Conservation (phyloP, 1,140 invertebrate species). For the Archivesica marissinica region DNA sequence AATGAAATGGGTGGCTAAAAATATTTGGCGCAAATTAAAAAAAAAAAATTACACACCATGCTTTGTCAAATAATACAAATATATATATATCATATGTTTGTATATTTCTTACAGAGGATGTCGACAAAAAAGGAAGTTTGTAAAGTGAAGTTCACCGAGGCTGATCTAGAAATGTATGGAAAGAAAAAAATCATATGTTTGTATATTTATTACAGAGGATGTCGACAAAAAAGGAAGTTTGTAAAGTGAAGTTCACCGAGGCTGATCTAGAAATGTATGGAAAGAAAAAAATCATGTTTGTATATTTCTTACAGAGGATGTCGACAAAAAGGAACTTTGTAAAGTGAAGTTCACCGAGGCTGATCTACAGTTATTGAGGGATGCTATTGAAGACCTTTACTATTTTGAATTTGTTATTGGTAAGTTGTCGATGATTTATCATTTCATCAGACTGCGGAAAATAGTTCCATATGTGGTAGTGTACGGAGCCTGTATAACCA, state of each 20-base stretch:
- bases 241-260: constrained; percentile 82
- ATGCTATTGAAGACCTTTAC: constrained; percentile 86
- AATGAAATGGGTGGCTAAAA: no score
- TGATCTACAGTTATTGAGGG: constrained; percentile 83
- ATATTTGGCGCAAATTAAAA: no score
- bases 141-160: constrained; percentile 81
- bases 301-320: constrained; percentile 69
- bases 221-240: constrained; percentile 83
- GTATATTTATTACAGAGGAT: constrained; percentile 71
- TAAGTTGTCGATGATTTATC: no score
- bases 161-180: constrained; percentile 83
- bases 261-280: constrained; percentile 82
- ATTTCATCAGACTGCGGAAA: neutral
- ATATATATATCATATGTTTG: no score
- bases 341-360: constrained; percentile 81
- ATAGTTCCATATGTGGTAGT: no score
- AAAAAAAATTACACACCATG: neutral
- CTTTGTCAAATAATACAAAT: no score
- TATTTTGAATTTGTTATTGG: constrained; percentile 87
- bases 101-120: constrained; percentile 68
- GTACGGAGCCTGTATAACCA: no score
- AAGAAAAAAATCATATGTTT: no score
- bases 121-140: constrained; percentile 84
- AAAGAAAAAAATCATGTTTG: neutral
- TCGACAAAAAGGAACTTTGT: constrained; percentile 83